Evolutionary conservation across 2,113 vertebrate genomes (phyloP).

Genomic region (Formicarius rufipectus): DNA sequence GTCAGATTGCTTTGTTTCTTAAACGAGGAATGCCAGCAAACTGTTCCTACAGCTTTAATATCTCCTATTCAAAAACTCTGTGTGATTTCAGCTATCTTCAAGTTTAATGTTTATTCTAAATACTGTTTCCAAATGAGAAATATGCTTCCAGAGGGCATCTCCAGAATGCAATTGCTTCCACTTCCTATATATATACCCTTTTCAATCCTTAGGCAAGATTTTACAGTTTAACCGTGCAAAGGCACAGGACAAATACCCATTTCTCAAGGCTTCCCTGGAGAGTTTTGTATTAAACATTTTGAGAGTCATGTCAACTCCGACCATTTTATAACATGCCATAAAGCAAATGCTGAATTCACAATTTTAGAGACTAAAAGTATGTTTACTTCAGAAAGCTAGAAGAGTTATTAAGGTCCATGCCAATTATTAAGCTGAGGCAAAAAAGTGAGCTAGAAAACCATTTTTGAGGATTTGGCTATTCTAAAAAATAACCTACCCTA

Average conservation of each 20-base stretch:
- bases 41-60: neutral
- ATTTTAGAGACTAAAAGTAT: neutral
- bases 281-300: neutral
- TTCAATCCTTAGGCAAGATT: neutral
- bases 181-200: neutral
- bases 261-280: neutral
- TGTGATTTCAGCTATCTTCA: neutral
- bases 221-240: neutral
- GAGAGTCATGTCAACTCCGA: neutral
- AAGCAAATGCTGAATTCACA: neutral
- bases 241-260: neutral
- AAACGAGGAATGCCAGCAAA: neutral
- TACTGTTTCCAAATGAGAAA: neutral
- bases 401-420: neutral
- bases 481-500: neutral
- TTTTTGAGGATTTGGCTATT: neutral
- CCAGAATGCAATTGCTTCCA: neutral
- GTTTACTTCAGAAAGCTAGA: slow-evolving; percentile 16
- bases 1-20: neutral
- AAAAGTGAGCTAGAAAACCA: neutral
- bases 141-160: neutral
- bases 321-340: neutral
- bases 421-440: slow-evolving; percentile 2
- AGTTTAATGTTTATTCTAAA: neutral
- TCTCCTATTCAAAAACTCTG: neutral